Evolutionary conservation across 2,113 vertebrate species (phyloP).

Genomic region (Megaceryle torquata): DNA sequence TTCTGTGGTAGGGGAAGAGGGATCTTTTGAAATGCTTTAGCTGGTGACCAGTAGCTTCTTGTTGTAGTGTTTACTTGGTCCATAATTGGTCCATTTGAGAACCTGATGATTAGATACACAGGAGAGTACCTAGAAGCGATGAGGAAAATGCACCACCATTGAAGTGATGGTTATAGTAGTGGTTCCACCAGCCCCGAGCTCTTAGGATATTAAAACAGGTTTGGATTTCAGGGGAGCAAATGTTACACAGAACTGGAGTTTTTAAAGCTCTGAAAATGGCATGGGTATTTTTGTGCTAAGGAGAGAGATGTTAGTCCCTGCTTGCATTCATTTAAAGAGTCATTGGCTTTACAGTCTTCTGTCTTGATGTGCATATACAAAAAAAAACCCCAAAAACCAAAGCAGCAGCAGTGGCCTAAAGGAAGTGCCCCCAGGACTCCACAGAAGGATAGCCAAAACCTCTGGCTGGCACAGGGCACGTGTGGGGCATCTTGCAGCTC

Average conservation of each 20-base stretch:
- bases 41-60: background rate
- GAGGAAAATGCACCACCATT: rapidly evolving
- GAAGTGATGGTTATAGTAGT: background rate
- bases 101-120: background rate
- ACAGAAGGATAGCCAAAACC: background rate
- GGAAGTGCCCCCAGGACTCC: rapidly evolving
- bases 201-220: background rate
- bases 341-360: background rate
- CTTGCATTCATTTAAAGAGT: background rate
- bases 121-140: rapidly evolving
- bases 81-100: background rate
- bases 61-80: background rate
- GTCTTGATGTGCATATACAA: background rate
- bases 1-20: background rate
- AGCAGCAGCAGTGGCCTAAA: background rate
- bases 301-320: background rate
- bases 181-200: background rate
- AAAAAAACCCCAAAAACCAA: background rate
- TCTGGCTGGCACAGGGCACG: background rate
- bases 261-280: background rate
- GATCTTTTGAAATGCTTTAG: background rate
- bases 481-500: background rate
- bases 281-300: rapidly evolving
- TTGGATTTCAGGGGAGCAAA: background rate
- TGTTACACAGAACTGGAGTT: background rate